Conservation (phyloP, 64 coral and sea anemone genomes). For the Astreopora myriophthalma region DNA sequence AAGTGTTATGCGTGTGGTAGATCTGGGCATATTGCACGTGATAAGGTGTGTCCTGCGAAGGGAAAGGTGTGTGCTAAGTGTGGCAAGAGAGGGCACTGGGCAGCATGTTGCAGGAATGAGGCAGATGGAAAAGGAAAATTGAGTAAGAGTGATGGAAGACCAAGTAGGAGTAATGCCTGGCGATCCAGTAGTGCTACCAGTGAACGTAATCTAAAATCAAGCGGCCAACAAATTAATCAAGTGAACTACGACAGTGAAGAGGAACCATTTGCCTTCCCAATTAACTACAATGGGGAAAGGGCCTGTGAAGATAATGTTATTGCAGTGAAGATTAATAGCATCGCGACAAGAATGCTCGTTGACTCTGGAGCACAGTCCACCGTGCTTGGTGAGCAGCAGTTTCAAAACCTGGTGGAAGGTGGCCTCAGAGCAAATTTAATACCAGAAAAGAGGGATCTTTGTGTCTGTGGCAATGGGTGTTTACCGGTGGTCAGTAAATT, state of each 20-base stretch:
- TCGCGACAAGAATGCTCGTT: background rate
- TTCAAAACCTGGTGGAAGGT: background rate
- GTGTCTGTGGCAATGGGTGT: background rate
- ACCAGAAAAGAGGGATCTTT: background rate
- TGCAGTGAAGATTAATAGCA: background rate
- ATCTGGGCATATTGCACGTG: background rate
- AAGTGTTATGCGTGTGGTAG: conserved; percentile 3
- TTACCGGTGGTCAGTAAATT: background rate
- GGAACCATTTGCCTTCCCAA: background rate
- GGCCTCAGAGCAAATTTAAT: background rate
- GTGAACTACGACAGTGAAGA: background rate
- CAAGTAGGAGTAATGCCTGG: background rate
- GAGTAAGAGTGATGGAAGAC: background rate
- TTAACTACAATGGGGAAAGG: background rate
- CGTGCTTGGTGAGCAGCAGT: conserved; percentile 4
- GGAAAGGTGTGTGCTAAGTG: conserved; percentile 2
- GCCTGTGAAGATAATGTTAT: background rate
- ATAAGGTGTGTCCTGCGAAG: background rate
- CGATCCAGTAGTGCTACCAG: too few relatives aligned
- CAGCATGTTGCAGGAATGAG: background rate
- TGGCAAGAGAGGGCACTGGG: background rate
- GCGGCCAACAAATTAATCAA: conserved; percentile 3
- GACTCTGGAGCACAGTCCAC: background rate
- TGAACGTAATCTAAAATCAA: too few relatives aligned
- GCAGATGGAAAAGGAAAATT: too few relatives aligned